Base-by-base conservation (phyloP, 1,140 invertebrate species). In the Asbolus verrucosus region DNA sequence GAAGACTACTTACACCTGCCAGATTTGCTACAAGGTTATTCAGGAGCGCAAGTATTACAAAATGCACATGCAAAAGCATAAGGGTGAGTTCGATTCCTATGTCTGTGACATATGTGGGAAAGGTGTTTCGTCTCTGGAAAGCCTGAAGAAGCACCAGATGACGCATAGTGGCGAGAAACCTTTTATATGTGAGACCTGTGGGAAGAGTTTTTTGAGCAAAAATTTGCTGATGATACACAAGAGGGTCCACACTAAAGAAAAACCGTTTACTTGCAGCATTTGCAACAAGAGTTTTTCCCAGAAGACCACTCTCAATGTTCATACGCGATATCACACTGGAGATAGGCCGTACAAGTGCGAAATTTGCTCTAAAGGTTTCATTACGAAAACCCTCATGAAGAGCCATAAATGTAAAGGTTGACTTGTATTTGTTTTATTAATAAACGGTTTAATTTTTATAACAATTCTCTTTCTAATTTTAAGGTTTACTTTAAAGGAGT, bases 291-390 rank as follows among this genome's bases (percentile, higher is more conserved):
- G 84, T 31, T 88, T 89, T 75, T 85, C 85, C 6, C 86, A 87
- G 69, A 84, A 85, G 0, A 85, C 84, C 71, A 87, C 84, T 54
- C 76, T 88, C 0, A 88, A 85, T 66, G 86, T 88, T 50, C 87
- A 89, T 73, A 88, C 87, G 85, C 85, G 87, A 76, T 86, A 87
- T 41, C 87, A 89, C 75, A 78, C 82, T 0, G 82, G 83, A n/a
- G 83, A 83, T 54, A 82, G 82, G 46, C 82, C 82, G 0, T 83
- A 79, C 59, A 78, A 77, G 21, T 85, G 84, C 65, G 24, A 67
- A 6, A 41, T 79, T 24, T 85, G 84, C 68, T 84, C 85, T 0
- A 89, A 89, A 65, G 83, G 85, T 0, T 95, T 94, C 76, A 89
- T 87, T 1, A 84, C 90, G n/a, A n/a, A 14, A 39, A 15, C 3